Conservation (phyloP, 2,888 invertebrate species). For the Cetonia aurata region DNA sequence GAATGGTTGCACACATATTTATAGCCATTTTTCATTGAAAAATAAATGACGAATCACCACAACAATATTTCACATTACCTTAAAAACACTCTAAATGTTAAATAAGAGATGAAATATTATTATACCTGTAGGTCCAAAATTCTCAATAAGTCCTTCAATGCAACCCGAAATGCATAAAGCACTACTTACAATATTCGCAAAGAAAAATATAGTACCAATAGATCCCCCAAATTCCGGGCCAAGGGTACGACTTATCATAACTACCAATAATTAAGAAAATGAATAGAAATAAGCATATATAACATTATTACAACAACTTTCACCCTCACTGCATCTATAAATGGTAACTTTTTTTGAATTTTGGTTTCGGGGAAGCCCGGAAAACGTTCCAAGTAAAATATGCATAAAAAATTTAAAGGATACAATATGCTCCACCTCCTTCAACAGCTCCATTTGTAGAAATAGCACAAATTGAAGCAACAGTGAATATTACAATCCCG, state of each 20-base stretch:
- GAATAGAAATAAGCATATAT: background rate
- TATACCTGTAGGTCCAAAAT: constrained; percentile 83
- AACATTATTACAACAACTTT: too few relatives aligned
- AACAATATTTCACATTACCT: background rate
- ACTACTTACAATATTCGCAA: constrained; percentile 97
- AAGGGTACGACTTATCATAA: constrained; percentile 98
- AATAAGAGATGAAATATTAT: constrained; percentile 5
- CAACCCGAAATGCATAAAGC: constrained; percentile 97
- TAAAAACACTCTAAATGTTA: background rate
- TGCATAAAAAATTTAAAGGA: constrained; percentile 70
- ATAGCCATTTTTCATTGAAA: too few relatives aligned
- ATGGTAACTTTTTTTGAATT: too few relatives aligned
- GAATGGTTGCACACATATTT: background rate
- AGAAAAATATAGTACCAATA: constrained; percentile 97
- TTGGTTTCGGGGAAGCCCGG: too few relatives aligned
- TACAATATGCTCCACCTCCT: constrained; percentile 99
- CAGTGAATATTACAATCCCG: constrained; percentile 94
- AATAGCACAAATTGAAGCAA: constrained; percentile 97
- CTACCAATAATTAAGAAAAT: constrained; percentile 68
- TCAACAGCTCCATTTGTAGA: constrained; percentile 99
- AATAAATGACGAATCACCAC: too few relatives aligned
- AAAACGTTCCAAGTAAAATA: background rate
- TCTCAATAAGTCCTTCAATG: constrained; percentile 92
- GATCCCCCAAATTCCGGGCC: constrained; percentile 99
- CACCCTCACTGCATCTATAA: too few relatives aligned